Evolutionary conservation across 2,113 vertebrate species (phyloP).

Genomic region (Eolophus roseicapilla): DNA sequence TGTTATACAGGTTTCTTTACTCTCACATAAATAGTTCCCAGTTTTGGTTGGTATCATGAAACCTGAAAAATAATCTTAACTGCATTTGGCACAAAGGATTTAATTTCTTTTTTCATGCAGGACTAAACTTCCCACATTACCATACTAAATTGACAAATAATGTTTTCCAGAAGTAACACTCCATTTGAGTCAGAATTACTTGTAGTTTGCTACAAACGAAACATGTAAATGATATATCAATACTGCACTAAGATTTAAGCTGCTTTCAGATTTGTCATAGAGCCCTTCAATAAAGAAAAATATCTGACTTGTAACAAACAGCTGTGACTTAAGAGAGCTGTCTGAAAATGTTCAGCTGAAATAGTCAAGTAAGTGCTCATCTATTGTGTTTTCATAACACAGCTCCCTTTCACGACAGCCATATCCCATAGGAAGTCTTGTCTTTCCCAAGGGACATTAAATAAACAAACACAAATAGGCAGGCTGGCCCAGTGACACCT

Average conservation of each 20-base stretch:
- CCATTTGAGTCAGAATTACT: not conserved
- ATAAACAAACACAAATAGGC: not conserved
- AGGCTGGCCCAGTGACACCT: not conserved
- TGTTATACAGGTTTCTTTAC: not conserved
- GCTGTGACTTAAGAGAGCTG: not conserved
- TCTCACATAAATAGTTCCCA: not conserved
- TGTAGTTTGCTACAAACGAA: not conserved
- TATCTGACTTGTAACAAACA: not conserved
- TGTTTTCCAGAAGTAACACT: not conserved
- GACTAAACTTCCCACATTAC: not conserved
- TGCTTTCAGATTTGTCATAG: not conserved
- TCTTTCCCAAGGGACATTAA: not conserved
- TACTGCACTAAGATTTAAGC: not conserved
- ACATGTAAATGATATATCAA: not conserved
- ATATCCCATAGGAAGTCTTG: not conserved
- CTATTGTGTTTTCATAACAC: not conserved
- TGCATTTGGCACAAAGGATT: not conserved
- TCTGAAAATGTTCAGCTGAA: not conserved
- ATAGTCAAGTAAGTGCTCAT: not conserved
- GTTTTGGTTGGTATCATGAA: not conserved
- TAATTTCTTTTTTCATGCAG: not conserved
- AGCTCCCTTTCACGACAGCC: not conserved
- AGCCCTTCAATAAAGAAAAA: not conserved
- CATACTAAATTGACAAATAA: not conserved
- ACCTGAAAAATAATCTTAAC: not conserved